phyloP scores from a whole-genome alignment of 2,797 vertebrate genomes.

The Cyprinodon diabolis region DNA sequence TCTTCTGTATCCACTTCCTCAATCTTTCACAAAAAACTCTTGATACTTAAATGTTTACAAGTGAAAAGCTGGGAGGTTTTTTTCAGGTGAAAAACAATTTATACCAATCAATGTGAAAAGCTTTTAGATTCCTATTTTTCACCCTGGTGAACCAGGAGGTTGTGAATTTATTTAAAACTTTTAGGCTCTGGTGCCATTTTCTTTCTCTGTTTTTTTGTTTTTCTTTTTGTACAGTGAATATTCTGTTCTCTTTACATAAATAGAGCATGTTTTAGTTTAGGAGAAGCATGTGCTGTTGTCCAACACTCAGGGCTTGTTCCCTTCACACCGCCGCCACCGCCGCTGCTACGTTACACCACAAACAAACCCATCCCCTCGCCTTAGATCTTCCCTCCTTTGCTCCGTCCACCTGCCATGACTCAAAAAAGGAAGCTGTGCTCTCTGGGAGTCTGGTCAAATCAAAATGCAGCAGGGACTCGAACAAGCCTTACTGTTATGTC shows the following conservation, averaged over 20 bases:
- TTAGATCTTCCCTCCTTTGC: slow-evolving; percentile 52
- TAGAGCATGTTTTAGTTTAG: slow-evolving; percentile 73
- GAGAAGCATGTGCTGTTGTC: slow-evolving; percentile 72
- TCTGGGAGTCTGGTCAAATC: slow-evolving; percentile 41
- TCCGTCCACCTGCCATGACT: slow-evolving; percentile 60
- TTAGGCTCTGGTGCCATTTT: slow-evolving; percentile 37
- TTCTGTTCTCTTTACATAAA: slow-evolving; percentile 33
- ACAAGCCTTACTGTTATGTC: slow-evolving; percentile 70
- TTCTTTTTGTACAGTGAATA: slow-evolving; percentile 30
- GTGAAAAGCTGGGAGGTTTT: slow-evolving; percentile 28
- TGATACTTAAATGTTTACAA: slow-evolving; percentile 74
- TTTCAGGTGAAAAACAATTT: slow-evolving; percentile 57
- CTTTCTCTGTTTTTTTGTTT: slow-evolving; percentile 5
- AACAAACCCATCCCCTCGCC: slow-evolving; percentile 33
- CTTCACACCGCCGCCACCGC: slow-evolving; percentile 48
- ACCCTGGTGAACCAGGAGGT: slow-evolving; percentile 41
- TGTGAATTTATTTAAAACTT: slow-evolving; percentile 61
- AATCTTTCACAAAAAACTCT: slow-evolving; percentile 50
- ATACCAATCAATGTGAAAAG: slow-evolving; percentile 65
- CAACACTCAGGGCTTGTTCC: slow-evolving; percentile 73
- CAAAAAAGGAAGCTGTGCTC: slow-evolving; percentile 41
- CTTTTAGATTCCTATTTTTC: slow-evolving; percentile 55
- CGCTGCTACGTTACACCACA: slow-evolving; percentile 49
- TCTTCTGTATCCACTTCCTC: slow-evolving; percentile 50
- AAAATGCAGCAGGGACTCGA: slow-evolving; percentile 65